These are phyloP conservation scores for Ctenomys sociabilis DNA, from an alignment of 2,113 vertebrate genomes.

Conservation along the genomic window DNA sequence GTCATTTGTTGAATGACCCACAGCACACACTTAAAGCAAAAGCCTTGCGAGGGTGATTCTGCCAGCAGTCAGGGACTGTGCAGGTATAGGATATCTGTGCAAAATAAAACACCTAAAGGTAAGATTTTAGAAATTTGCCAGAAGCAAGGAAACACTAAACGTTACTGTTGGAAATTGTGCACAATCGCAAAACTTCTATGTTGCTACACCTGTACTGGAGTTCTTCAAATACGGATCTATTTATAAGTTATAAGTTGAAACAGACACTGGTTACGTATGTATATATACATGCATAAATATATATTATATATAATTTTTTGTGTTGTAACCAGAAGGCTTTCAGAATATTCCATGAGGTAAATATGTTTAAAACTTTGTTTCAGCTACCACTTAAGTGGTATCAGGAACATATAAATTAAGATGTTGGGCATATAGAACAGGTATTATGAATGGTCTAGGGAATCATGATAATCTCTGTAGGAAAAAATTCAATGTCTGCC, in stretches of 20 bases:
- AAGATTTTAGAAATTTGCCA: background rate
- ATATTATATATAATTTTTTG: background rate
- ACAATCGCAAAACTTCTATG: background rate
- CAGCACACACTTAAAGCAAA: background rate
- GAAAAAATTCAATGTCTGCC: conserved; percentile 30
- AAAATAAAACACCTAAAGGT: background rate
- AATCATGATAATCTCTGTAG: background rate
- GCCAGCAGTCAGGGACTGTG: background rate
- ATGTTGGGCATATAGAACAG: background rate
- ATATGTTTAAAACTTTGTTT: background rate
- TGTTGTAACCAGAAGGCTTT: conserved; percentile 3
- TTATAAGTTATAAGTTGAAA: background rate
- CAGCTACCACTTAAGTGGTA: background rate
- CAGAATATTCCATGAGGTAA: background rate
- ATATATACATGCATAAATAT: background rate
- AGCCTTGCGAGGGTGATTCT: background rate
- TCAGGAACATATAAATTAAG: background rate
- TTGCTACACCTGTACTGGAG: background rate
- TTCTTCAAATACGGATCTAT: background rate
- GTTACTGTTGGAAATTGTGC: background rate
- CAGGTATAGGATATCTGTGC: background rate
- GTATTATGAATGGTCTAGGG: background rate
- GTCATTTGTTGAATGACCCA: background rate
- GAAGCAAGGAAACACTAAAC: background rate
- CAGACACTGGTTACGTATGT: background rate